Conservation (phyloP, 2,888 invertebrate genomes). For the Mystacides longicornis region DNA sequence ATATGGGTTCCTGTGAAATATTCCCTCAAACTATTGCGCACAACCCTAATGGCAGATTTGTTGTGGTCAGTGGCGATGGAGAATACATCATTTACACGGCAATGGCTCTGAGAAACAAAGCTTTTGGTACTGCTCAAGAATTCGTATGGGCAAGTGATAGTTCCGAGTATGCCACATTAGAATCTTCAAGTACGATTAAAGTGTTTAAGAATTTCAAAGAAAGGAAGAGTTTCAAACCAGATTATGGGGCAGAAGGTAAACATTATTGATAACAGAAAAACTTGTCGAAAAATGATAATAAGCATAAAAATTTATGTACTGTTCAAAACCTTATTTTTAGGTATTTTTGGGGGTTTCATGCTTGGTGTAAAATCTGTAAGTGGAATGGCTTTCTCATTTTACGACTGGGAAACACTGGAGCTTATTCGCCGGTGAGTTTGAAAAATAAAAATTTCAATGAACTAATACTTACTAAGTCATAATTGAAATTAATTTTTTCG, state of each 20-base stretch:
- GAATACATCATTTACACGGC: slow-evolving; percentile 99
- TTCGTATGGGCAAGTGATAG: slow-evolving; percentile 99
- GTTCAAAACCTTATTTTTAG: slow-evolving; percentile 43
- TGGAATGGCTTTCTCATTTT: slow-evolving; percentile 92
- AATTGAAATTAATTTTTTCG: too few relatives aligned
- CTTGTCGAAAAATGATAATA: not conserved
- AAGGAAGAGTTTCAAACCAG: slow-evolving; percentile 90
- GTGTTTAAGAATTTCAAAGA: slow-evolving; percentile 99
- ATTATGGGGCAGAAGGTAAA: slow-evolving; percentile 88
- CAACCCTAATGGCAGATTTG: slow-evolving; percentile 91
- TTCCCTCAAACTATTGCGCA: slow-evolving; percentile 98
- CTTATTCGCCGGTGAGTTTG: slow-evolving; percentile 64
- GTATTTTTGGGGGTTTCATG: slow-evolving; percentile 85
- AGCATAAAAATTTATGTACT: not conserved
- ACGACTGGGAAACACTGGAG: slow-evolving; percentile 94
- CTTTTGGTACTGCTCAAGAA: slow-evolving; percentile 96
- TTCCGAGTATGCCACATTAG: slow-evolving; percentile 83
- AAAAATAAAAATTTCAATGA: too few relatives aligned
- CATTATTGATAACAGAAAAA: not conserved
- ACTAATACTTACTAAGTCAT: too few relatives aligned
- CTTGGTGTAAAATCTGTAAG: slow-evolving; percentile 88
- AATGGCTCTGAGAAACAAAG: slow-evolving; percentile 97
- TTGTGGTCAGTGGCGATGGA: slow-evolving; percentile 97
- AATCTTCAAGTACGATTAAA: slow-evolving; percentile 83
- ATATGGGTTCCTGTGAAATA: slow-evolving; percentile 99